phyloP scores from a whole-genome alignment of 2,113 vertebrate genomes.

The Pagrus major region DNA sequence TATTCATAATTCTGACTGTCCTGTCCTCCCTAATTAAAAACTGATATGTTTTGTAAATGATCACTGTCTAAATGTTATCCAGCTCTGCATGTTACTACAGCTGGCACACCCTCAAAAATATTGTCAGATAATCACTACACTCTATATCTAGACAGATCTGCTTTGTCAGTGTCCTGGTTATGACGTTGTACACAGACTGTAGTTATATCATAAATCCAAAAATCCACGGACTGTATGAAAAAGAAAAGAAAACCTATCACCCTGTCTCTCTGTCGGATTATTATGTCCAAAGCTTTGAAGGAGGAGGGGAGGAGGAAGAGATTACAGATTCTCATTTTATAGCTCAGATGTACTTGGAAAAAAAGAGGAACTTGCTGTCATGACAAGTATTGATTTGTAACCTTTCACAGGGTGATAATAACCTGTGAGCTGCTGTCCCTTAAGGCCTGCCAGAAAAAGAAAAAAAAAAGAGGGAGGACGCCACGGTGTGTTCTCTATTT shows the following conservation, averaged over 20 bases:
- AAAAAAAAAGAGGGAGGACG: background rate
- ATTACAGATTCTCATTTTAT: constrained; percentile 70
- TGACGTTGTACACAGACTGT: constrained; percentile 48
- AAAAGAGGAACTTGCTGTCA: constrained; percentile 56
- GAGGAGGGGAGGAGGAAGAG: constrained; percentile 46
- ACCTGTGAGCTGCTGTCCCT: constrained; percentile 55
- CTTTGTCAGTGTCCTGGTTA: constrained; percentile 45
- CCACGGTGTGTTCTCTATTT: constrained; percentile 32
- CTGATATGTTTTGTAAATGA: constrained; percentile 24
- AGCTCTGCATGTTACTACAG: constrained; percentile 8
- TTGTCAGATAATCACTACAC: constrained; percentile 40
- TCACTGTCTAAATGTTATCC: background rate
- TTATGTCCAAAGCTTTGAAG: constrained; percentile 48
- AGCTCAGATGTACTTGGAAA: constrained; percentile 45
- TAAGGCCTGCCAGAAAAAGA: constrained; percentile 23
- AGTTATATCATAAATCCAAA: constrained; percentile 59
- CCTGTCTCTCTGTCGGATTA: constrained; percentile 63
- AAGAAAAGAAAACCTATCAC: constrained; percentile 22
- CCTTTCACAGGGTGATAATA: constrained; percentile 64
- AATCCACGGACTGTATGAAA: constrained; percentile 46
- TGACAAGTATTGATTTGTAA: constrained; percentile 75
- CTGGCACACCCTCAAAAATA: background rate
- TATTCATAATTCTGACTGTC: background rate
- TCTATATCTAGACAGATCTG: constrained; percentile 38
- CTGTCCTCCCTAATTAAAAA: constrained; percentile 21